These are phyloP conservation scores for Nematostella vectensis DNA, from an alignment of 92 coral and sea anemone genomes.

Conservation along the genomic window DNA sequence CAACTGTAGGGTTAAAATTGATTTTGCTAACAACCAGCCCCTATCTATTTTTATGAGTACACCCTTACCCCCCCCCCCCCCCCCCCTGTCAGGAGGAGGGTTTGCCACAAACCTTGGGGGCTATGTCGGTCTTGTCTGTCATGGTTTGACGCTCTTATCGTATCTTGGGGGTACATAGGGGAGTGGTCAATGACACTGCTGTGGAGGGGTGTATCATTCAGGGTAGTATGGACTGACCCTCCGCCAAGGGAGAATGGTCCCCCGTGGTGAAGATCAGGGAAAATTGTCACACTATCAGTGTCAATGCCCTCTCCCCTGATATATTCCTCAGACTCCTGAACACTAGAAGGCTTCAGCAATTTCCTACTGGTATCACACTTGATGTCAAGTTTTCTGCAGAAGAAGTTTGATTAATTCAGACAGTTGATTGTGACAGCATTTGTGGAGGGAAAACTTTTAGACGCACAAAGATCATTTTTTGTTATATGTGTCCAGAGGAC, in stretches of 20 bases:
- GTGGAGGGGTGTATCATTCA: not conserved
- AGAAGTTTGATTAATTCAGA: not conserved
- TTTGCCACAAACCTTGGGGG: no score
- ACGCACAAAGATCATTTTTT: no score
- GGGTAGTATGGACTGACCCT: not conserved
- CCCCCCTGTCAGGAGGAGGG: no score
- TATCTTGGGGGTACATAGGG: conserved; percentile 1
- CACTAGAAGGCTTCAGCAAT: conserved; percentile 25
- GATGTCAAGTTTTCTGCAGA: conserved; percentile 46
- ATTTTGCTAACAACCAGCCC: no score
- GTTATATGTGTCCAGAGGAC: no score
- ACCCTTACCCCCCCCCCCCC: no score
- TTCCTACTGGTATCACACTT: conserved; percentile 44
- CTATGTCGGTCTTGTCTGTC: no score
- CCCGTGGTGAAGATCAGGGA: conserved; percentile 7
- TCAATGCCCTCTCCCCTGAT: conserved; percentile 8
- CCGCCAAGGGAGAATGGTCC: conserved; percentile 1
- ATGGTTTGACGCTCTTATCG: not conserved
- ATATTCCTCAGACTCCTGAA: conserved; percentile 7
- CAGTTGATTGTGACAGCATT: no score
- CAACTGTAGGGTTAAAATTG: no score
- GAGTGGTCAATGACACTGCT: not conserved
- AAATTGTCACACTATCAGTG: conserved; percentile 17
- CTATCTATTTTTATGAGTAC: no score
- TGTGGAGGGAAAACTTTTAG: no score